phyloP scores from a whole-genome alignment of 92 coral and sea anemone genomes.

The Hydrozoanthus gracilis region DNA sequence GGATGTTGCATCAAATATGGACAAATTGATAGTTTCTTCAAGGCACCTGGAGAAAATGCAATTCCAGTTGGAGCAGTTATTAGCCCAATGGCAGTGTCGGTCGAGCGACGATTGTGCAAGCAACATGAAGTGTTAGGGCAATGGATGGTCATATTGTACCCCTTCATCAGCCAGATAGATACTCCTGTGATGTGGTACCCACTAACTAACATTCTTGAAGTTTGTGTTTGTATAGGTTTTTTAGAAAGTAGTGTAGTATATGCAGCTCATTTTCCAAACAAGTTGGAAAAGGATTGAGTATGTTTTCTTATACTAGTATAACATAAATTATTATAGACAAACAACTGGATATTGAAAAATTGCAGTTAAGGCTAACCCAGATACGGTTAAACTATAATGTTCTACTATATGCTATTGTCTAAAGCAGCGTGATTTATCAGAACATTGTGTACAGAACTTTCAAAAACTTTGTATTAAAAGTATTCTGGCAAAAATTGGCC shows the following conservation, averaged over 20 bases:
- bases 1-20: slow-evolving; percentile 39
- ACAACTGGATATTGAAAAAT: no score
- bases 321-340: no score
- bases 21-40: slow-evolving; percentile 47
- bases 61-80: slow-evolving; percentile 41
- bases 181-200: slow-evolving; percentile 20
- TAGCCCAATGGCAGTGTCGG: slow-evolving; percentile 19
- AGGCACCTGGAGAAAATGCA: slow-evolving; percentile 34
- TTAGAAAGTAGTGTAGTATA: slow-evolving; percentile 48
- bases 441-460: no score
- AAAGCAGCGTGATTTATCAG: no score
- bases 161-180: slow-evolving; percentile 39
- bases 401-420: no score
- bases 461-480: no score
- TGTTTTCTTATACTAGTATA: slow-evolving; percentile 9
- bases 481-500: no score
- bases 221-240: slow-evolving; percentile 54
- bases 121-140: slow-evolving; percentile 49
- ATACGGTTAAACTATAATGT: no score
- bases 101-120: slow-evolving; percentile 28
- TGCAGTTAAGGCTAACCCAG: no score
- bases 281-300: slow-evolving; percentile 39
- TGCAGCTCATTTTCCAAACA: slow-evolving; percentile 60
- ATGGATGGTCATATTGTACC: slow-evolving; percentile 45
- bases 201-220: slow-evolving; percentile 46